These are phyloP conservation scores for Halcyon badia DNA, from an alignment of 2,797 vertebrate species.

Conservation along the genomic window DNA sequence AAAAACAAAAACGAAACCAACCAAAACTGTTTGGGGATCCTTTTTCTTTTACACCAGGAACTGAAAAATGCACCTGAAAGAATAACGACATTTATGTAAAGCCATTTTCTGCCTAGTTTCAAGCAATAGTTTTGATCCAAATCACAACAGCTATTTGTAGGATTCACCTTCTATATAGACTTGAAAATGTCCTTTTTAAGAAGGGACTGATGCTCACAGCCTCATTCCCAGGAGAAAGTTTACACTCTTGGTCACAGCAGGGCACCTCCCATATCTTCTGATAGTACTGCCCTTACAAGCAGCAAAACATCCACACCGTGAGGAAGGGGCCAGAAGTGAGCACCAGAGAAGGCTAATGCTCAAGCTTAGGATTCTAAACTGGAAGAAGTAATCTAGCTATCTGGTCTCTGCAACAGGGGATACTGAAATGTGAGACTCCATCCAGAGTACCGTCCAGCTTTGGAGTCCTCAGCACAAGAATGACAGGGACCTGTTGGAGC, in stretches of 20 bases:
- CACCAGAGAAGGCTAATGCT: background rate
- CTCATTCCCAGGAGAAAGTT: background rate
- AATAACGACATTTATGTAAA: background rate
- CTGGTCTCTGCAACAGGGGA: background rate
- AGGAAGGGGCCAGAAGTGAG: background rate
- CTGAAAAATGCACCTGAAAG: background rate
- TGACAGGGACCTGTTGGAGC: background rate
- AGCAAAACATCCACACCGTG: rapidly evolving
- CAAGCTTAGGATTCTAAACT: background rate
- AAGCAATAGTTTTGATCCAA: background rate
- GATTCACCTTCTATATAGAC: background rate
- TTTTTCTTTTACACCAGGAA: background rate
- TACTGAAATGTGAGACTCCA: background rate
- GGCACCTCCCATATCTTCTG: background rate
- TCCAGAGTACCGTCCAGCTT: background rate
- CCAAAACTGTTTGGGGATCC: rapidly evolving
- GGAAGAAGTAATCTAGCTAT: background rate
- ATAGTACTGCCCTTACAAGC: background rate
- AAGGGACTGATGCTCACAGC: background rate
- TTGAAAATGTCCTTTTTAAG: background rate
- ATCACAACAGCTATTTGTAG: background rate
- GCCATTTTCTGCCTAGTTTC: background rate
- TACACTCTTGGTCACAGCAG: background rate
- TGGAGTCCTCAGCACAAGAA: background rate
- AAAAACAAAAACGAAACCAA: no score